Evolutionary conservation across 2,113 vertebrate species (phyloP), one percentile per base, ranked within the genome.

Genomic region (Chionis minor): DNA sequence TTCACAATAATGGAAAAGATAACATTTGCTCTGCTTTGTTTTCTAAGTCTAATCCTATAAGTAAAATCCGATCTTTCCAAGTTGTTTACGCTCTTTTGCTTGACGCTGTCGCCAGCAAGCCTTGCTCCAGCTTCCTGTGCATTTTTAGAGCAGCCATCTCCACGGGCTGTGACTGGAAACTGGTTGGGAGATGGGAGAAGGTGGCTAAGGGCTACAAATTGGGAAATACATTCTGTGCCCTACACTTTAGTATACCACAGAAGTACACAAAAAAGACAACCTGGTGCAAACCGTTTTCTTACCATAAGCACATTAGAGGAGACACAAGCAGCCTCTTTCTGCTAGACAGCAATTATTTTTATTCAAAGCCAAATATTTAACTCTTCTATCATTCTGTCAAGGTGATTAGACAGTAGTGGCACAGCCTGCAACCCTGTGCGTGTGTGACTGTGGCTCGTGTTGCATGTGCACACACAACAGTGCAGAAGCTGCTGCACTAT

Each of bases 81-180:
- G 90, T 97, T 97, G 97, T 98, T 98, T 98, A 97, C 84, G 61
- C 75, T 82, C 83, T 83, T 97, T 75, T 92, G 79, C 91, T 97
- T 42, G 42, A 72, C 67, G 35, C 70, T 94, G 92, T 82, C 8
- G 40, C 96, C 97, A 97, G 86, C 81, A 91, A 95, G 91, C 88
- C 92, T 91, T 95, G 97, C 95, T 97, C 87, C 82, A 93, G 95
- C 89, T 98, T 98, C 98, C 98, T 97, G 96, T 85, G 94, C 94
- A 12, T 93, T 96, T 96, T 97, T 54, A 92, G 89, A 96, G 71
- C 77, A 95, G 88, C 65, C 94, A 96, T 95, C 93, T 96, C 86
- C 73, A 83, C 91, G 62, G 78, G 56, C 72, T 38, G 54, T 55
- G 70, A 94, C 61, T 96, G 95, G 86, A 96, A 96, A 40, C 47